Percentiles rank a stretch among this genome's conserved stretches.
Conservation (phyloP, 1,140 invertebrate genomes). For the Nasonia giraulti region DNA sequence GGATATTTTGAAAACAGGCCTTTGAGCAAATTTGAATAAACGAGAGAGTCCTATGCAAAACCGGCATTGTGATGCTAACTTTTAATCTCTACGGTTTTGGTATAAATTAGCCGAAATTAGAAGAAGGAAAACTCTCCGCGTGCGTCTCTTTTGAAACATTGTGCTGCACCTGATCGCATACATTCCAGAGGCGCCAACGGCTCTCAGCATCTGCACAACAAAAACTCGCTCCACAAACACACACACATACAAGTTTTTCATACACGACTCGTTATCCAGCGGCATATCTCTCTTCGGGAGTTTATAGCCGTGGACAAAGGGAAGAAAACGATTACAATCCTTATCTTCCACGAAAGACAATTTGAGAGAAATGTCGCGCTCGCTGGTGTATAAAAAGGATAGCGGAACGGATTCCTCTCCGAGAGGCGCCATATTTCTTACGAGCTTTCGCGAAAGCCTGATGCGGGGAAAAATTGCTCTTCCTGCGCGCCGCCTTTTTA, state of each 20-base stretch:
- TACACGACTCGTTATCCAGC: not conserved
- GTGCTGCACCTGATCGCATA: not conserved
- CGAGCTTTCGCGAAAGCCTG: slow-evolving; percentile 2
- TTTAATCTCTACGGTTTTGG: not conserved
- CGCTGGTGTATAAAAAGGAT: not conserved
- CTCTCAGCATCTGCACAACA: not conserved
- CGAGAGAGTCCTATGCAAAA: not conserved
- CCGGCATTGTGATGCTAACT: not conserved
- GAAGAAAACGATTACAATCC: not conserved
- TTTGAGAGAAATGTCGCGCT: not conserved
- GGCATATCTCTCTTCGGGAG: not conserved
- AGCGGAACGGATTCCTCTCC: not conserved
- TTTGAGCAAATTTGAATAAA: not conserved
- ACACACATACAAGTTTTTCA: not conserved
- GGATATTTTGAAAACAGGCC: not conserved
- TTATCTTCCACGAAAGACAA: not conserved
- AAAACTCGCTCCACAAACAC: not conserved
- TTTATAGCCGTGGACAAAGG: not conserved
- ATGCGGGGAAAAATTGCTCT: not conserved
- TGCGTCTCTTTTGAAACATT: not conserved
- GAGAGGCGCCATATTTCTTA: slow-evolving; percentile 25
- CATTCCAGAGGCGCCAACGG: not conserved
- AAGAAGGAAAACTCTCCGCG: too few species aligned
- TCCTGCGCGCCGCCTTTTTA: not conserved
- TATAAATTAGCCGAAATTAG: too few species aligned